Conservation (phyloP, 2,888 invertebrate species). For the Malthinus seriepunctatus region DNA sequence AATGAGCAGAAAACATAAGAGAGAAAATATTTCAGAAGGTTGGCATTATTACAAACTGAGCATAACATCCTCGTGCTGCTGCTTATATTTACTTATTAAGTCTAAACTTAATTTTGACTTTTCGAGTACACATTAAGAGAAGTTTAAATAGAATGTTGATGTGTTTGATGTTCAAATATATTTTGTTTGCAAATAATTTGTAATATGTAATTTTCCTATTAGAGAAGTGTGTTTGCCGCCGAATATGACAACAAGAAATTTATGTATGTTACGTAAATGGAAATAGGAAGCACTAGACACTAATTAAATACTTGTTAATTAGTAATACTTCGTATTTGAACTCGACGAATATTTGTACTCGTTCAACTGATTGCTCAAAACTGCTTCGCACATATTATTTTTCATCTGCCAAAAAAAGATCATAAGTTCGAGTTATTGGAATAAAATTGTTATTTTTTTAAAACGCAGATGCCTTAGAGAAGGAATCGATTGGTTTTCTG, state of each 20-base stretch:
- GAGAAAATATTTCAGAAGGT: no score
- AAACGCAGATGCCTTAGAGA: no score
- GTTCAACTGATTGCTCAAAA: no score
- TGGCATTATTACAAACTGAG: neutral
- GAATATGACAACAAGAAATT: slow-evolving; percentile 3
- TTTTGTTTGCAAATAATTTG: slow-evolving; percentile 2
- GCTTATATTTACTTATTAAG: neutral
- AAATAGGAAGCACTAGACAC: neutral
- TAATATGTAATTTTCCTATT: neutral
- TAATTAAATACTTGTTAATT: neutral
- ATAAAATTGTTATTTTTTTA: no score
- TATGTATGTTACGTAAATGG: neutral
- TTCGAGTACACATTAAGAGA: neutral
- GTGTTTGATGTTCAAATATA: slow-evolving; percentile 1
- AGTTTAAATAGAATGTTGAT: neutral
- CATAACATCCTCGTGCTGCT: neutral
- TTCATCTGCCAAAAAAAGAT: no score
- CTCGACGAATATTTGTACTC: no score
- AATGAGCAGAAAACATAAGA: no score
- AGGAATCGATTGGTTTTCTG: no score
- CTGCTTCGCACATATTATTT: no score
- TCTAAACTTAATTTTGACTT: neutral
- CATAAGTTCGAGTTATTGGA: no score
- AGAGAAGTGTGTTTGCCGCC: neutral
- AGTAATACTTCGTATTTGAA: no score